Evolutionary conservation across 2,113 vertebrate genomes (phyloP).

Genomic region (Thymallus thymallus): DNA sequence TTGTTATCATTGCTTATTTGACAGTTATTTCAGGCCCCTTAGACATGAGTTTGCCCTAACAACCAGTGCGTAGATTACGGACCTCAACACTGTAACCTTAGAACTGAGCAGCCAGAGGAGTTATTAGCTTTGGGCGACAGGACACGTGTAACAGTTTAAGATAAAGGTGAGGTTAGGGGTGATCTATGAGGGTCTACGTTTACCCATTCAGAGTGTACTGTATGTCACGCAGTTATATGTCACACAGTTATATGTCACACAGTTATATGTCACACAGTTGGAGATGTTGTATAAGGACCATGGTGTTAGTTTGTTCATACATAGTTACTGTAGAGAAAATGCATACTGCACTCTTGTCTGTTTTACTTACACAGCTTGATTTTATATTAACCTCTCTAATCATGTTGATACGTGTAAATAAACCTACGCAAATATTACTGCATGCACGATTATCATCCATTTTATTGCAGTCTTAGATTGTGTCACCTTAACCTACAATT

Average conservation of each 20-base stretch:
- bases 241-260: not conserved
- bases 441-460: not conserved
- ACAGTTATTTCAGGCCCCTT: slow-evolving; percentile 12
- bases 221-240: not conserved
- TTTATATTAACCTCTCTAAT: not conserved
- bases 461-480: too few relatives aligned
- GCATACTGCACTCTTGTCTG: too few relatives aligned
- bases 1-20: not conserved
- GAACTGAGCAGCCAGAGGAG: slow-evolving; percentile 5
- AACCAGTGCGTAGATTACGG: slow-evolving; percentile 26
- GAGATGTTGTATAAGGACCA: not conserved
- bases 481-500: too few relatives aligned
- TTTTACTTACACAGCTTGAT: not conserved
- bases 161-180: not conserved
- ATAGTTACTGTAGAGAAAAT: not conserved
- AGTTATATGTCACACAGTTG: not conserved
- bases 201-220: not conserved
- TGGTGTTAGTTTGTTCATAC: not conserved
- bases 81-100: slow-evolving; percentile 27
- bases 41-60: slow-evolving; percentile 20
- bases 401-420: slow-evolving; percentile 15
- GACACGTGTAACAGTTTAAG: slow-evolving; percentile 20
- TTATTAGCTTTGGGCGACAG: slow-evolving; percentile 4
- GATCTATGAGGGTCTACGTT: not conserved
- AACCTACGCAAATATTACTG: slow-evolving; percentile 6